Percentiles rank a stretch among this genome's conserved stretches.
These are phyloP conservation scores for Petrocephalus microphthalmus DNA, from an alignment of 2,113 vertebrate genomes.

Conservation along the genomic window DNA sequence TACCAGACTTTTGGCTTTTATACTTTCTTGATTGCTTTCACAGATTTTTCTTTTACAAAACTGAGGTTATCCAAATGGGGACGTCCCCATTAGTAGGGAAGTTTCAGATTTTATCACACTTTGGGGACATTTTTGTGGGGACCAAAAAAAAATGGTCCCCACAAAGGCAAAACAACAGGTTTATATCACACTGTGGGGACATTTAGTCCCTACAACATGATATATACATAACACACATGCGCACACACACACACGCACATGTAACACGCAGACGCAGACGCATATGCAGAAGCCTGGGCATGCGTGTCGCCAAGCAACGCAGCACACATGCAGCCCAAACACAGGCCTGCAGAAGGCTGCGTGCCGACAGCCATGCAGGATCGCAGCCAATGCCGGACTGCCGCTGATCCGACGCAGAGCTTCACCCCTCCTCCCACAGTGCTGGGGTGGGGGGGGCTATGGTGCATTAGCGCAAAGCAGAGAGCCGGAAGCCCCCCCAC, in stretches of 20 bases:
- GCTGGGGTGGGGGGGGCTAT: neutral
- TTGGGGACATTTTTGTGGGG: no score
- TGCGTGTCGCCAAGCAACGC: neutral
- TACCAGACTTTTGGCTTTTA: no score
- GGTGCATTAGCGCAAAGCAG: neutral
- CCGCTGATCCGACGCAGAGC: neutral
- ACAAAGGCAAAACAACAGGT: no score
- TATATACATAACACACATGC: neutral
- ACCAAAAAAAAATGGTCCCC: no score
- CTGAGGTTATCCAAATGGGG: no score
- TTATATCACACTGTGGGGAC: no score
- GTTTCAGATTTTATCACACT: no score
- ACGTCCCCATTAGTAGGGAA: no score
- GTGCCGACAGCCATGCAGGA: neutral
- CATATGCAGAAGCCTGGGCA: neutral
- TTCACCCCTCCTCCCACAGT: neutral
- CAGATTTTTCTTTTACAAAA: no score
- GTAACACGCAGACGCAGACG: neutral
- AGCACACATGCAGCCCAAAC: neutral
- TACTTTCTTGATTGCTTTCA: no score
- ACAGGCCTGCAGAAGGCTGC: neutral
- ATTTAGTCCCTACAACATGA: no score
- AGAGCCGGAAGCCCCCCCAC: neutral
- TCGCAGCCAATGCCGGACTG: neutral
- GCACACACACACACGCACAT: neutral